Conservation (phyloP, 2,888 invertebrate genomes). For the Enoplolaimus lenunculus region DNA sequence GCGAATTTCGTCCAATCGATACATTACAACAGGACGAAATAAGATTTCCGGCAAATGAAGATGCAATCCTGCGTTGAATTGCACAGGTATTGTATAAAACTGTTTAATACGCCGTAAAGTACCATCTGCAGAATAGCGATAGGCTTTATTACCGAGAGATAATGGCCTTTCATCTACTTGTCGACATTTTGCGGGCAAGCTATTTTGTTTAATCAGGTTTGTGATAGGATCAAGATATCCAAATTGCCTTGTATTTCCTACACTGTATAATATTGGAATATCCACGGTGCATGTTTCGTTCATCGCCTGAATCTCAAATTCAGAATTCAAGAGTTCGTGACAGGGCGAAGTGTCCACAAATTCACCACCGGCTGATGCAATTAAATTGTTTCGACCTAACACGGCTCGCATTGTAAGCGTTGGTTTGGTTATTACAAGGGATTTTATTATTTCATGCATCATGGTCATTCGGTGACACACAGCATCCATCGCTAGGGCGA, state of each 20-base stretch:
- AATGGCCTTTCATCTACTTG: neutral
- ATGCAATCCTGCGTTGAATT: neutral
- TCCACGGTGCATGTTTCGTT: neutral
- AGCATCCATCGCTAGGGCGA: neutral
- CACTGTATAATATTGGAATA: neutral
- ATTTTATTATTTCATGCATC: neutral
- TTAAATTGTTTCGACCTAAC: neutral
- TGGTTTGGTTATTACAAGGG: neutral
- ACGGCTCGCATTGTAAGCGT: slow-evolving; percentile 1
- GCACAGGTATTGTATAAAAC: neutral
- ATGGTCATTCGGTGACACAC: neutral
- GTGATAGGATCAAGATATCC: slow-evolving; percentile 13
- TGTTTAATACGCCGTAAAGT: neutral
- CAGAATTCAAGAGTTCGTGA: neutral
- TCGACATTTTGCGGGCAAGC: neutral
- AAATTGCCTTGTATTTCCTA: neutral
- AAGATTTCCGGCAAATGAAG: neutral
- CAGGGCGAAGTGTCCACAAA: neutral
- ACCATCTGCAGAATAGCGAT: neutral
- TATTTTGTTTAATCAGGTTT: slow-evolving; percentile 1
- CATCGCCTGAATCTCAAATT: slow-evolving; percentile 4
- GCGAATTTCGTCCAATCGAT: neutral
- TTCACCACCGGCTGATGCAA: neutral
- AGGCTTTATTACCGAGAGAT: neutral
- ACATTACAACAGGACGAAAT: neutral